These are phyloP conservation scores for Timandra comae DNA, from an alignment of 2,888 invertebrate genomes.

Conservation along the genomic window DNA sequence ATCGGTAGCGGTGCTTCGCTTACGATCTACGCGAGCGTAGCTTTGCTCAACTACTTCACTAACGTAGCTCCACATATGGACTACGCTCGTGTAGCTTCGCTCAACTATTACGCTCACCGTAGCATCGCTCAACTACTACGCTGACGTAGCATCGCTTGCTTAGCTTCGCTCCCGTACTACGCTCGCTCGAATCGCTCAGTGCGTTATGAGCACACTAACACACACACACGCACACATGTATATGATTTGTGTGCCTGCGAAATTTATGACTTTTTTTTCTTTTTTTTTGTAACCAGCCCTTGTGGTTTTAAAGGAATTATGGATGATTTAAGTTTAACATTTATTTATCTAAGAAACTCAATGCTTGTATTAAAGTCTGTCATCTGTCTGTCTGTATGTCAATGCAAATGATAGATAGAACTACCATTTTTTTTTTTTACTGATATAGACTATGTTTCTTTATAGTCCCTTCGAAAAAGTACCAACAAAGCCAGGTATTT, in stretches of 20 bases:
- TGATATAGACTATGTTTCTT: too few species aligned
- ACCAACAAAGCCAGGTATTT: too few species aligned
- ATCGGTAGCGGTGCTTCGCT: conserved; percentile 1
- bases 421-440: too few species aligned
- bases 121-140: background rate
- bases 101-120: background rate
- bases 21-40: too few species aligned
- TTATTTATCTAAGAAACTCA: too few species aligned
- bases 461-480: too few species aligned
- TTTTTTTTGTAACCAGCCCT: conserved; percentile 22
- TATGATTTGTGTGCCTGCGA: conserved; percentile 52
- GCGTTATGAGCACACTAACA: conserved; percentile 39
- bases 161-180: conserved; percentile 3
- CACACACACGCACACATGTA: conserved; percentile 63
- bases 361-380: too few species aligned
- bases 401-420: too few species aligned
- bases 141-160: too few species aligned
- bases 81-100: conserved; percentile 7
- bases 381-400: too few species aligned
- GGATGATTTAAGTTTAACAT: background rate
- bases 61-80: too few species aligned
- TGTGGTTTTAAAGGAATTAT: conserved; percentile 15
- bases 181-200: background rate
- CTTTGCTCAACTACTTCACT: too few species aligned
- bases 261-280: conserved; percentile 27